These are phyloP conservation scores for Channa maculata DNA, from an alignment of 2,113 vertebrate genomes.

Conservation along the genomic window DNA sequence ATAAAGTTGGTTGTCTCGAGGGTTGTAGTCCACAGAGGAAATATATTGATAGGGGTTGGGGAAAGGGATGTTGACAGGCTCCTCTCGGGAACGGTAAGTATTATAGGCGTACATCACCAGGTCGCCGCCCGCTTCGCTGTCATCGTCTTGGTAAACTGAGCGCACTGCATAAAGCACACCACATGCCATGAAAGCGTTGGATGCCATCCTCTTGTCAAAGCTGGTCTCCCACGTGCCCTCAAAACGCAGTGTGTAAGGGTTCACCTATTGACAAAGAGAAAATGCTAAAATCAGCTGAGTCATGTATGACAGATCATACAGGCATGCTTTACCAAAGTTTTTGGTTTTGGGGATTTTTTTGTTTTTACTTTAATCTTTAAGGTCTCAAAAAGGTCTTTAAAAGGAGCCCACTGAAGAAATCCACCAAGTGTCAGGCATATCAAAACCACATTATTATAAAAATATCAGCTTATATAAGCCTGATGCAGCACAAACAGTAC, in stretches of 20 bases:
- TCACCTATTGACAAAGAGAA: conserved; percentile 79
- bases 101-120: conserved; percentile 93
- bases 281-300: neutral
- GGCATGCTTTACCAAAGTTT: neutral
- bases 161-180: conserved; percentile 94
- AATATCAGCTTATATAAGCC: conserved; percentile 2
- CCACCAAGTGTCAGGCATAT: neutral
- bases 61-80: conserved; percentile 88
- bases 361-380: neutral
- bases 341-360: neutral
- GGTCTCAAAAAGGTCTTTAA: too few relatives aligned
- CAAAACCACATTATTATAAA: neutral
- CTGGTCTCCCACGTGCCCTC: conserved; percentile 95
- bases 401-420: too few relatives aligned
- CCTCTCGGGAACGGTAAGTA: conserved; percentile 89
- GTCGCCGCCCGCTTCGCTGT: conserved; percentile 92
- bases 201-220: conserved; percentile 94
- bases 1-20: conserved; percentile 95
- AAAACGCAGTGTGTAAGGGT: conserved; percentile 94
- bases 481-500: neutral
- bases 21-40: conserved; percentile 95
- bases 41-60: conserved; percentile 97
- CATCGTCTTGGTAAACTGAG: conserved; percentile 93
- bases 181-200: conserved; percentile 97
- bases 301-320: neutral